phyloP scores from a whole-genome alignment of 2,113 vertebrate genomes.

The Tauraco erythrolophus region DNA sequence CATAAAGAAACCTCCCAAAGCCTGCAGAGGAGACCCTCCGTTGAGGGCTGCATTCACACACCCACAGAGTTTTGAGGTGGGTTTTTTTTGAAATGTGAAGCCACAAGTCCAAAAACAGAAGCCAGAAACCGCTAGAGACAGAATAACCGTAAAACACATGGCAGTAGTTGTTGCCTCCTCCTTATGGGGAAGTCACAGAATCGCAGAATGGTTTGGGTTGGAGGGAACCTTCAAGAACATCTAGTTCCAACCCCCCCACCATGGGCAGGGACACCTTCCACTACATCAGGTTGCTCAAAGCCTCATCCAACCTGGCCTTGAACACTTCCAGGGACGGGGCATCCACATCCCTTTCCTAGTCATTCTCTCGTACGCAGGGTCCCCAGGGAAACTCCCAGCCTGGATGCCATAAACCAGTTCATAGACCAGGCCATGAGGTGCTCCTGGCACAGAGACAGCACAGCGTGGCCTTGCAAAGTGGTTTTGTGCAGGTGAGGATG shows the following conservation, averaged over 20 bases:
- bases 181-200: neutral
- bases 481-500: neutral
- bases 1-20: conserved; percentile 2
- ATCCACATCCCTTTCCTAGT: neutral
- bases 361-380: fast-evolving
- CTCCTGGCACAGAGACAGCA: fast-evolving
- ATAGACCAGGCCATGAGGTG: neutral
- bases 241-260: no score
- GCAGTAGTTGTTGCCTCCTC: fast-evolving
- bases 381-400: neutral
- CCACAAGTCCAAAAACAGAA: neutral
- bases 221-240: no score
- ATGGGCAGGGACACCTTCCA: no score
- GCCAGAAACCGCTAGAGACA: neutral
- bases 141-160: neutral
- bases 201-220: no score
- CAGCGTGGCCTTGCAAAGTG: neutral
- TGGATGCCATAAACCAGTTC: neutral
- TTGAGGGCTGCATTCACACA: neutral
- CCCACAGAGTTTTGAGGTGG: neutral
- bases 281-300: no score
- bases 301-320: no score
- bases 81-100: neutral
- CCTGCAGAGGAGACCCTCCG: neutral
- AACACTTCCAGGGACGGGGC: no score